phyloP scores from a whole-genome alignment of 2,797 vertebrate species.

The Pseudomugil tenellus region DNA sequence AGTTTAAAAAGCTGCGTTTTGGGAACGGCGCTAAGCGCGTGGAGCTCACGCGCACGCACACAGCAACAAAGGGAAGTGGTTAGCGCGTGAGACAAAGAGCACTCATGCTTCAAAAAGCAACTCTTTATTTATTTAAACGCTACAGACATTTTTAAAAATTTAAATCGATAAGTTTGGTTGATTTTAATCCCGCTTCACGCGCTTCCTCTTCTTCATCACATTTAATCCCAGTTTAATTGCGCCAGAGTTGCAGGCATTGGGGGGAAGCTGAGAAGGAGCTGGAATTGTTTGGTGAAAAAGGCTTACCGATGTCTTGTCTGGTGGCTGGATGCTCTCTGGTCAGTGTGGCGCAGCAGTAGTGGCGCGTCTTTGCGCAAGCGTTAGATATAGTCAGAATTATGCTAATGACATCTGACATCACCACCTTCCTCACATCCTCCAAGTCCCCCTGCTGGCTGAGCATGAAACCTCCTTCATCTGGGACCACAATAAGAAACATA shows the following conservation, averaged over 20 bases:
- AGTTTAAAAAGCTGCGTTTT: constrained; percentile 11
- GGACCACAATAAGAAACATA: not conserved
- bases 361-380: constrained; percentile 72
- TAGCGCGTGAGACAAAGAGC: constrained; percentile 44
- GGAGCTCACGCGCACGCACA: constrained; percentile 31
- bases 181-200: not conserved
- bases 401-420: constrained; percentile 84
- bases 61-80: constrained; percentile 69
- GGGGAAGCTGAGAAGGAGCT: not conserved
- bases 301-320: constrained; percentile 72
- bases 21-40: constrained; percentile 37
- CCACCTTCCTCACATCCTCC: constrained; percentile 9
- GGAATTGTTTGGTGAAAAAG: not conserved
- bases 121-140: too few relatives aligned
- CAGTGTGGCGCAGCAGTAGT: constrained; percentile 73
- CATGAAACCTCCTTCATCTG: not conserved
- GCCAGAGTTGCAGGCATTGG: not conserved
- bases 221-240: not conserved
- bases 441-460: constrained; percentile 48
- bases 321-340: constrained; percentile 45
- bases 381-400: constrained; percentile 75
- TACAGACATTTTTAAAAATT: too few relatives aligned
- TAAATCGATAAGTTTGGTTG: not conserved
- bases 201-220: not conserved
- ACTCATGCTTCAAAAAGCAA: not conserved